Evolutionary conservation across 2,797 vertebrate genomes (phyloP), one percentile per base, ranked within the genome.

Genomic region (Chloroceryle inda): DNA sequence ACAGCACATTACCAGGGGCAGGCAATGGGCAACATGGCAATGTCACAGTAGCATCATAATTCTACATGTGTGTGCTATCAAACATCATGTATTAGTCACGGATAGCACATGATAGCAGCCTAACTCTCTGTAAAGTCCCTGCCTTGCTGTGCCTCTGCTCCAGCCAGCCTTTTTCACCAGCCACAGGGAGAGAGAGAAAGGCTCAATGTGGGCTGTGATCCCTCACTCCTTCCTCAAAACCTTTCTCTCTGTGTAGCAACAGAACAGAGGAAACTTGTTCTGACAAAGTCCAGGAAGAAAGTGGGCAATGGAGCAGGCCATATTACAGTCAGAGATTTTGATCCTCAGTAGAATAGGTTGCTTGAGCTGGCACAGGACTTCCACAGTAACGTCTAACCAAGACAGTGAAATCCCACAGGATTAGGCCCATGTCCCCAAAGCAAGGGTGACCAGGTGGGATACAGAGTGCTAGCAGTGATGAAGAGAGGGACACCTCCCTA

Each of bases 221-320:
- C n/a, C 21, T 68, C 50, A 64, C 9, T 33, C 20, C 33, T 42
- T 74, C 45, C 67, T n/a, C 50, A 23, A 49, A 81, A 77, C 11
- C 31, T 7, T 35, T 64, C 16, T 58, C 37, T 75, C 13, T 45
- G 7, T n/a, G 31, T 12, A 84, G 38, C 33, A 81, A 29, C 23
- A 13, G 19, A 83, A 58, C 23, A 50, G 45, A 75, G 42, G 24
- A 84, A 33, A 75, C 27, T 26, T 40, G 69, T n/a, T 66, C 13
- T 31, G 58, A 78, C 0, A 52, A 75, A 79, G 24, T 47, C 40
- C 15, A 40, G 45, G 13, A 79, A 77, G 27, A 63, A 79, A 76
- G 49, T 1, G 11, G 22, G 31, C 42, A 86, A 49, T 0, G 1
- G 22, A 33, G 24, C 0, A 0, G 50, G 26, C 71, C 73, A 45